Base-by-base conservation (phyloP, 2,888 invertebrate genomes). In the Luperina nickerlii region DNA sequence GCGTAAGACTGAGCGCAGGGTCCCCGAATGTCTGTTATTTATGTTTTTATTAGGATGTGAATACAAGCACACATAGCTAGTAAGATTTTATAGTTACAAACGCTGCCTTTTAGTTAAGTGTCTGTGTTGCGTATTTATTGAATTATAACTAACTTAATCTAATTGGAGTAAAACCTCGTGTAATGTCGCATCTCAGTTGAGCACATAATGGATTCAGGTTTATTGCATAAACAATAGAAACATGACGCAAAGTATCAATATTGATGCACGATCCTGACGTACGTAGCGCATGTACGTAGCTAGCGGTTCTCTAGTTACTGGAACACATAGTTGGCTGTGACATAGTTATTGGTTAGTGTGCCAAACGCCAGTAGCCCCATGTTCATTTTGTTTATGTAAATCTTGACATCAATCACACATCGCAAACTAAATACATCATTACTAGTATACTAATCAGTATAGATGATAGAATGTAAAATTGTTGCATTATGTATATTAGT, bases 41-140 rank as follows among this genome's bases (percentile, higher is more conserved):
- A 85, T 87, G 80, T 90, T 90, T 88, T 90, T 86, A 78, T 88
- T 88, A 88, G 87, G 88, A 87, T 83, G 85, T 91, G 90, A 89
- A 88, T 85, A 89, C 85, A 79, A 85, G 88, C 89, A 88, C 88
- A 89, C 86, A 77, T 89, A 93, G 93, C 90, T 48, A 83, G 84
- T 94, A 94, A 93, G 92, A 85, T 92, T 91, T 91, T 90, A 90
- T 90, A 89, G 80, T 91, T 91, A 90, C 89, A 89, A 92, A 88
- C 66, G 90, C 93, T 93, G 92, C 92, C 91, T 93, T 92, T 92
- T 92, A 90, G 87, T 92, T 93, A 91, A 91, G 92, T 88, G 78
- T 88, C 79, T 92, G 89, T 92, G 90, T 94, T 92, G 91, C 90
- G 85, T 94, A 92, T 94, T 93, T 92, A 92, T 94, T 93, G 83